phyloP scores from a whole-genome alignment of 2,113 vertebrate species.

The Notechis scutatus region DNA sequence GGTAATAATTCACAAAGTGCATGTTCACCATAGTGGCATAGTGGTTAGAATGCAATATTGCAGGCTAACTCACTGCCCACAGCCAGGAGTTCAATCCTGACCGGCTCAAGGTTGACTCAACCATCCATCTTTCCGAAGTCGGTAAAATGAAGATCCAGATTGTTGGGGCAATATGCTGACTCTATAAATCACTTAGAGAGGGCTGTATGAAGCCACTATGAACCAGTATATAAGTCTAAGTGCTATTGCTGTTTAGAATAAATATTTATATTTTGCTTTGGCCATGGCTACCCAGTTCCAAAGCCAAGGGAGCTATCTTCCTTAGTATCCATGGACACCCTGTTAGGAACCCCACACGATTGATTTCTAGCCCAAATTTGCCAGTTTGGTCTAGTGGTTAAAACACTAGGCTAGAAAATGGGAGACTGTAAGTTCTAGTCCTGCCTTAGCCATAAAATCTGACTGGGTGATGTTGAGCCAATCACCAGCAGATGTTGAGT shows the following conservation, averaged over 20 bases:
- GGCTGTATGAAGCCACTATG: neutral
- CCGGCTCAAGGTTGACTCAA: neutral
- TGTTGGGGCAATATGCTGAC: neutral
- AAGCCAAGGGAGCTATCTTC: neutral
- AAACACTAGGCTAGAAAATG: neutral
- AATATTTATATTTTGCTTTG: neutral
- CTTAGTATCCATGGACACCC: neutral
- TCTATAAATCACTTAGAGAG: neutral
- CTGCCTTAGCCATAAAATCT: neutral
- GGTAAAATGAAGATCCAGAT: neutral
- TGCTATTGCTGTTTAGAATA: neutral
- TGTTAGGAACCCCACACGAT: neutral
- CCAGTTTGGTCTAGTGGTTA: neutral
- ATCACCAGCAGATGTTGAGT: neutral
- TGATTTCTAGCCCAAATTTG: neutral
- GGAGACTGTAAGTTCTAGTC: neutral
- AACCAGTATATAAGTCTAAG: neutral
- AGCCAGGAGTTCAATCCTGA: neutral
- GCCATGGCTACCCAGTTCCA: neutral
- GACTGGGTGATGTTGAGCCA: neutral
- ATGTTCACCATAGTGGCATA: neutral
- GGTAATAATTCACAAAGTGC: neutral
- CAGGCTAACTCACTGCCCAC: neutral
- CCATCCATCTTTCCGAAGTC: neutral
- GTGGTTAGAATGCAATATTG: neutral